These are phyloP conservation scores for Oscheius sp. DNA, from an alignment of 1,140 invertebrate species.

Conservation along the genomic window DNA sequence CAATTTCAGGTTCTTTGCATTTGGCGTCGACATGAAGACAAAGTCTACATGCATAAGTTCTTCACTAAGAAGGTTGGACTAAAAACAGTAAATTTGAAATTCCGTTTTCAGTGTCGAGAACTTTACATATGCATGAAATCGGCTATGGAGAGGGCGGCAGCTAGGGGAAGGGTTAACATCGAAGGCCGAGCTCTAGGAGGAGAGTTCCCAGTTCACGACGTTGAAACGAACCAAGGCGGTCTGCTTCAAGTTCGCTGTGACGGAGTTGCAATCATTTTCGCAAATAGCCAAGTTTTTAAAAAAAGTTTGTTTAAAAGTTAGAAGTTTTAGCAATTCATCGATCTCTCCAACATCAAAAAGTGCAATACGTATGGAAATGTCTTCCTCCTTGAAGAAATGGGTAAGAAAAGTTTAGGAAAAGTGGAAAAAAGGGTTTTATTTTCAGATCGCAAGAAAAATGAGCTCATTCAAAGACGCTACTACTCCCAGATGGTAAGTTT, in stretches of 20 bases:
- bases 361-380: conserved; percentile 98
- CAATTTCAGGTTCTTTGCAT: conserved; percentile 76
- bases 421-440: conserved; percentile 54
- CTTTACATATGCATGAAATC: conserved; percentile 98
- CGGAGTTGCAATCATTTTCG: conserved; percentile 71
- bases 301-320: neutral
- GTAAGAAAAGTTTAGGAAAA: conserved; percentile 69
- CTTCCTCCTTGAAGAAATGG: conserved; percentile 98
- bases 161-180: conserved; percentile 69
- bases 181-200: conserved; percentile 78
- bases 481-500: conserved; percentile 93
- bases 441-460: conserved; percentile 93
- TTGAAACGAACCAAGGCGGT: conserved; percentile 90
- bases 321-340: conserved; percentile 95
- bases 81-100: neutral
- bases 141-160: conserved; percentile 92
- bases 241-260: conserved; percentile 35
- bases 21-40: conserved; percentile 70
- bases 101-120: conserved; percentile 80
- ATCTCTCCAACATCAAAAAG: conserved; percentile 96
- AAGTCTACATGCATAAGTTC: conserved; percentile 88
- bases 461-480: conserved; percentile 92
- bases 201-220: conserved; percentile 96
- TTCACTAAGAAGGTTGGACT: conserved; percentile 91
- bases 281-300: conserved; percentile 90